Evolutionary conservation across 2,113 vertebrate genomes (phyloP), one percentile per base, ranked within the genome.

Genomic region (Albula glossodonta): DNA sequence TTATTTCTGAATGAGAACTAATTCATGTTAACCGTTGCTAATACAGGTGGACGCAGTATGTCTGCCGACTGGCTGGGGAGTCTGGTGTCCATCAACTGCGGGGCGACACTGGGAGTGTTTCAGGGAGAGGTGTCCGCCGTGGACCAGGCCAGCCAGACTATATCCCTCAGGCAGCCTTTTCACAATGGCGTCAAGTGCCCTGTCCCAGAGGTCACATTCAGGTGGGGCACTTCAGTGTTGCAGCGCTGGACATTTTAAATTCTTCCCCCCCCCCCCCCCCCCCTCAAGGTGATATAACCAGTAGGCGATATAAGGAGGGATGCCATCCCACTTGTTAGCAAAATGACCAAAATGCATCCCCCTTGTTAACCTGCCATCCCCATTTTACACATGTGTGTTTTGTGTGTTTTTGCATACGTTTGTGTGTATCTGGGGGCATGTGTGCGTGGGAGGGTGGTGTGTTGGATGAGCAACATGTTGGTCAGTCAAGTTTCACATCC

Each of bases 201-300:
- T 0, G 98, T 99, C 81, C 97, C 98, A 3, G 98, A 99, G 90
- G 98, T 99, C 92, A 99, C 98, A 22, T 99, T 99, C 95, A 98
- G 98, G 98, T 99, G 89, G 93, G 93, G 88, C 53, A 2, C 41
- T 15, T 53, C 1, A 7, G 9, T 50, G 12, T 3, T 77, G 0
- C 13, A 51, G 31, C 60, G 60, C 84, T 2, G 48, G 17, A 48
- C 63, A 4, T 77, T 41, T 78, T 48, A 9, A 25, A 82, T 31
- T 82, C 79, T 41, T 41, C 31, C 31, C 31, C 31, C n/a, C n/a
- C n/a, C n/a, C n/a, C n/a, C n/a, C n/a, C n/a, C n/a, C n/a, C n/a
- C 31, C 31, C 31, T 41, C 31, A 41, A 41, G 31, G 31, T 41
- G 31, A 41, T 41, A 41, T 41, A 41, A 41, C 31, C 31, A 41